Evolutionary conservation across 2,888 invertebrate species (phyloP), one percentile per base, ranked within the genome.

Genomic region (Mesorhabditis sp.): DNA sequence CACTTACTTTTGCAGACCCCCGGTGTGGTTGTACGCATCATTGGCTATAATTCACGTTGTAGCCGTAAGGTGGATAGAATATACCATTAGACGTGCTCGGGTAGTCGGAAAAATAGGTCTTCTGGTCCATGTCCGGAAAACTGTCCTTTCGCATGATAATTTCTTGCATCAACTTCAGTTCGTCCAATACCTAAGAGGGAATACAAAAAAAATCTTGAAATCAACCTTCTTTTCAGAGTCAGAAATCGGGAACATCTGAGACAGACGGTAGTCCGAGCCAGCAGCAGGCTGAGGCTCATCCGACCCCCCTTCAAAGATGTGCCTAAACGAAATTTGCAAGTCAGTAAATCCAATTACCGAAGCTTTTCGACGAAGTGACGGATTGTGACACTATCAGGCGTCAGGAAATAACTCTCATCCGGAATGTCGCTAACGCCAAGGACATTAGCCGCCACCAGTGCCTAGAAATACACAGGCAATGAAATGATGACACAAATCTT

Each of bases 221-320:
- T 66, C 6, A 4, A 66, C 75, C 65, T 73, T 72, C 63, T 73
- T 69, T 65, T 81, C 81, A 4, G 76, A 72, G 41, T 75, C 76
- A 28, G 72, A 73, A 5, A 81, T 74, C 10, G 66, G 68, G 70
- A 75, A 79, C 45, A 77, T 71, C 62, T 62, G 68, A n/a, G 78
- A 78, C 5, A 79, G 74, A 13, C 80, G 69, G 58, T 78, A 77
- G 69, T 81, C 81, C 2, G 79, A 78, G 0, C 67, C 69, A 42
- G 69, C 67, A 7, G 73, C 69, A 3, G 77, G 76, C 2, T 76
- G 74, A 3, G 78, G 68, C 7, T 69, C 70, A 28, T 74, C 76
- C 5, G 65, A 67, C 13, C 58, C 62, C 42, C 78, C 76, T 62
- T 78, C 78, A 15, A 78, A 68, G n/a, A 74, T 65, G 6, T 74